Evolutionary conservation across 2,113 vertebrate species (phyloP), one percentile per base, ranked within the genome.

Genomic region (Syngnathus scovelli): DNA sequence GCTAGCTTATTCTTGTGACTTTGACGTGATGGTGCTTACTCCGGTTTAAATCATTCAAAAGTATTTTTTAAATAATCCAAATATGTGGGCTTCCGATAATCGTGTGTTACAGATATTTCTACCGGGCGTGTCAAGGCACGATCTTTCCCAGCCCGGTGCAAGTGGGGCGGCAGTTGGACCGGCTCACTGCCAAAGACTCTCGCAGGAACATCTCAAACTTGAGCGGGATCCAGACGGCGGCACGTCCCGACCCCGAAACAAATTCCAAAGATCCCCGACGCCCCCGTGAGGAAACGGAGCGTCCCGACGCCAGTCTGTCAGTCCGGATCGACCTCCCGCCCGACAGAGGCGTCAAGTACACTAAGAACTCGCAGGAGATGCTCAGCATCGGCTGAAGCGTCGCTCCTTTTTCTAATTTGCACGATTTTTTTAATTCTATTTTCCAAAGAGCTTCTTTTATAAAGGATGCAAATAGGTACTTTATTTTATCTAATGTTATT

Each of bases 91-190:
- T 33, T 3, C 27, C 27, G 27, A 33, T 33, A 51, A 73, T 38
- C 73, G 52, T 27, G 73, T 74, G 71, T 71, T 86, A 46, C 85
- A 99, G 97, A 80, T 94, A 95, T 84, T 93, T 97, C 69, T 94
- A 94, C 90, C 91, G 92, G 90, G 92, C 92, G 49, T 91, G 97
- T 82, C 97, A 95, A 83, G 94, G 94, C 67, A 93, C 93, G 0
- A 76, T 98, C 1, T 96, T 93, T 75, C 95, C 96, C 61, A 95
- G 91, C 7, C 93, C 92, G 0, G 91, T 94, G 62, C 96, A 96
- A 64, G 85, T 92, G n/a, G 95, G 93, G n/a, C 90, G 94, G 60
- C 95, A 94, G 81, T 38, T 93, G 75, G 92, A 94, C 77, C 92
- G 84, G 73, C 83, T 90, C 6, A 73, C 85, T 0, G 68, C 79